These are phyloP conservation scores for Lasioglossum vierecki DNA, from an alignment of 2,888 invertebrate genomes.

Conservation along the genomic window DNA sequence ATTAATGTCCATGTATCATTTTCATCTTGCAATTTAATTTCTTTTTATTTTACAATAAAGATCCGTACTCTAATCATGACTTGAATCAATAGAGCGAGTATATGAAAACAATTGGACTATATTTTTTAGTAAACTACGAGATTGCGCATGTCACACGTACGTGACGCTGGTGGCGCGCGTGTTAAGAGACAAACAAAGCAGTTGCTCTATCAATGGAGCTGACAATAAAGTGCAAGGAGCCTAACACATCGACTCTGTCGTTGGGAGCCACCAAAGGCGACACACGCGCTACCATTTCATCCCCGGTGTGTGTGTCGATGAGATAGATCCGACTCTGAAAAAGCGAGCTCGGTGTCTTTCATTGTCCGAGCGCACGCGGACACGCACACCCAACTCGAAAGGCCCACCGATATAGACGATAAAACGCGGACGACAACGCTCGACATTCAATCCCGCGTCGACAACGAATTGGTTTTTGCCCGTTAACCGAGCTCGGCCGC, in stretches of 20 bases:
- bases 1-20: too few relatives aligned
- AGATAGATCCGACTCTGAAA: constrained; percentile 16
- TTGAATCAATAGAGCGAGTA: too few relatives aligned
- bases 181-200: neutral
- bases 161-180: too few relatives aligned
- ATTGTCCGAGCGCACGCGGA: constrained; percentile 22
- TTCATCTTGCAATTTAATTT: too few relatives aligned
- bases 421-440: constrained; percentile 64
- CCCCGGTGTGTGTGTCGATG: constrained; percentile 15
- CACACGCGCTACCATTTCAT: neutral
- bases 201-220: neutral
- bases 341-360: constrained; percentile 33
- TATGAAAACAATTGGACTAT: too few relatives aligned
- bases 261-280: neutral
- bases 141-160: too few relatives aligned
- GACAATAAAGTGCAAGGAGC: neutral
- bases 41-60: too few relatives aligned
- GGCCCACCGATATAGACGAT: constrained; percentile 61
- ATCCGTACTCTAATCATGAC: too few relatives aligned
- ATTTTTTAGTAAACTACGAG: too few relatives aligned
- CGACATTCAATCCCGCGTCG: constrained; percentile 69
- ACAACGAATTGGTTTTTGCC: constrained; percentile 72
- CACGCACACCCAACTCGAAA: constrained; percentile 28
- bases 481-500: constrained; percentile 63
- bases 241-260: neutral